These are phyloP conservation scores for Pseudococcus jackbeardsleyi DNA, from an alignment of 2,888 invertebrate genomes.

Conservation along the genomic window DNA sequence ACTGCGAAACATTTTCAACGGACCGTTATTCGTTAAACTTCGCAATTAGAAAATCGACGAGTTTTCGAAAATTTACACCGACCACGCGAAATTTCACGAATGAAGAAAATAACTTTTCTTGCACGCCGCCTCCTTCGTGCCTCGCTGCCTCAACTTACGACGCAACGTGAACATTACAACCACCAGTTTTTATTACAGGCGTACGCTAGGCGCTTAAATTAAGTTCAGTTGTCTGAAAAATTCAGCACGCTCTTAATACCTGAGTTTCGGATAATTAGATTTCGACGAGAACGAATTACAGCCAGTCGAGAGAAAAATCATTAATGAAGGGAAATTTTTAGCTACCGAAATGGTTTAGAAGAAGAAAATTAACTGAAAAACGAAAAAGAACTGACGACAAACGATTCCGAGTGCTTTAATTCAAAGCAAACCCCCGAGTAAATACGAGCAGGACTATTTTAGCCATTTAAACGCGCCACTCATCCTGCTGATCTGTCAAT, in stretches of 20 bases:
- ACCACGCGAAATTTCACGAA: conserved; percentile 35
- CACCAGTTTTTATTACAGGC: conserved; percentile 58
- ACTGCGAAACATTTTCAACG: not conserved
- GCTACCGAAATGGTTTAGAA: conserved; percentile 50
- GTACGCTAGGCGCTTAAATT: conserved; percentile 54
- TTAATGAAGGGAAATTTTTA: conserved; percentile 60
- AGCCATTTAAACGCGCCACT: conserved; percentile 42
- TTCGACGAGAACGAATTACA: conserved; percentile 62
- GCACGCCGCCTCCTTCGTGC: not conserved
- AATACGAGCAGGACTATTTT: conserved; percentile 45
- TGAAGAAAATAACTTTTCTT: conserved; percentile 49
- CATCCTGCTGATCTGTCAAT: conserved; percentile 62
- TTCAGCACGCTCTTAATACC: conserved; percentile 62
- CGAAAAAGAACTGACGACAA: conserved; percentile 60
- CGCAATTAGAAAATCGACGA: conserved; percentile 33
- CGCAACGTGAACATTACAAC: conserved; percentile 48
- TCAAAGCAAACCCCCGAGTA: conserved; percentile 61
- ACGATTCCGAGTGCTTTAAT: conserved; percentile 61
- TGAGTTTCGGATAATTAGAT: conserved; percentile 62
- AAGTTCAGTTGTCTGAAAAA: conserved; percentile 62
- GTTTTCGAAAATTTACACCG: conserved; percentile 43
- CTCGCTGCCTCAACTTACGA: too few relatives aligned
- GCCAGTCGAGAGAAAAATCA: conserved; percentile 62
- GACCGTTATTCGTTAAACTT: conserved; percentile 25
- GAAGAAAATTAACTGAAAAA: conserved; percentile 60